Conservation (phyloP, 2,113 vertebrate species). For the Sinocyclocheilus grahami region DNA sequence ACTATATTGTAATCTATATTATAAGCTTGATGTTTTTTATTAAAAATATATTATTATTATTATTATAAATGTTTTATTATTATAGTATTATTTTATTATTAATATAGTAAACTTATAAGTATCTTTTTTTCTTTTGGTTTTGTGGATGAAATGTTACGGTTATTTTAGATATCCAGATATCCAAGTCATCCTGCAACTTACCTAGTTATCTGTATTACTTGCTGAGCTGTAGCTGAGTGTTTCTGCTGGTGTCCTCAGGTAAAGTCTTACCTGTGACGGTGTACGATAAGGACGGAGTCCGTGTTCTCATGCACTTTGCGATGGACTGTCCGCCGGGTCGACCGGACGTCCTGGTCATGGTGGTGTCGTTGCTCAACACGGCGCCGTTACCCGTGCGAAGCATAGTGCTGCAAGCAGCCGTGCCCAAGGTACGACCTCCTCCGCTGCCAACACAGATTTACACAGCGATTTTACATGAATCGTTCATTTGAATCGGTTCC, state of each 20-base stretch:
- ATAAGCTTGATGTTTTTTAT: too few species aligned
- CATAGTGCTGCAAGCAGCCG: conserved; percentile 90
- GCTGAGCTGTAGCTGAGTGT: too few species aligned
- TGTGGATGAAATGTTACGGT: too few species aligned
- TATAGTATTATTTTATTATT: too few species aligned
- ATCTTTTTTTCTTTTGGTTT: too few species aligned
- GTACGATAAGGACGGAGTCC: conserved; percentile 92
- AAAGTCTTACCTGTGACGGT: conserved; percentile 88
- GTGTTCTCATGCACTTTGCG: conserved; percentile 92
- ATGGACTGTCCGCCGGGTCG: conserved; percentile 85
- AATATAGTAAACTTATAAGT: too few species aligned
- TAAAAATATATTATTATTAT: too few species aligned
- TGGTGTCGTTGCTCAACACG: conserved; percentile 93
- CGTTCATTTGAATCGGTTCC: not conserved
- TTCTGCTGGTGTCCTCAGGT: conserved; percentile 72
- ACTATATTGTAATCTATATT: too few species aligned
- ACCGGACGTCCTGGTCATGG: conserved; percentile 88
- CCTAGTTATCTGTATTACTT: too few species aligned
- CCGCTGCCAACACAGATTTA: not conserved
- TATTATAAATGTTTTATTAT: too few species aligned
- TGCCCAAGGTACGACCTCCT: conserved; percentile 84
- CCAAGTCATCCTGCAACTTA: not conserved
- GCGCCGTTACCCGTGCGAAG: conserved; percentile 83
- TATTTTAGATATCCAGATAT: too few species aligned
- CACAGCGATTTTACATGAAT: not conserved